Evolutionary conservation across 1,140 invertebrate genomes (phyloP), one percentile per base, ranked within the genome.

Genomic region (Latrodectus geometricus): DNA sequence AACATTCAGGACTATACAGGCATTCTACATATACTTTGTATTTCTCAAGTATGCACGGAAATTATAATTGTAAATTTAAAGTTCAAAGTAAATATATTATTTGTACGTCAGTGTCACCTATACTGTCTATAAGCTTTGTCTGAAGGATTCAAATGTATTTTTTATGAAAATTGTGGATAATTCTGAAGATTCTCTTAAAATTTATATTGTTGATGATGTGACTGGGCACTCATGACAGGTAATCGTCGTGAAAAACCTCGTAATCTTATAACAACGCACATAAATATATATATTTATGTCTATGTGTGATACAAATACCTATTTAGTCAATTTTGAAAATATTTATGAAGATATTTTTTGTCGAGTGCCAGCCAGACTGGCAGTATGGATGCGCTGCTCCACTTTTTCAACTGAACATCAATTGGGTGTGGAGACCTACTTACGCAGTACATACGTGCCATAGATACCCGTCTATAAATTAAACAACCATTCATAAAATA

Each of bases 161-260:
- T n/a, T 21, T 15, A 81, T 81, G 12, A 20, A 70, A 12, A n/a
- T n/a, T n/a, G n/a, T n/a, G n/a, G n/a, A n/a, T n/a, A 4, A 17
- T 72, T 12, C 49, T 15, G 49, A 56, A 66, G 49, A 49, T 70
- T 17, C 50, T n/a, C 70, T 81, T 70, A 68, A 81, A 81, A 70
- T 81, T 15, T 65, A 70, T 35, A 72, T 81, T 81, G 79, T 48
- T 7, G 50, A 48, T 54, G 79, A 81, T 72, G 14, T 80, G 0
- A 49, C 79, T 70, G 79, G 79, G 21, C 70, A 69, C 50, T 81
- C 2, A 54, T 81, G 66, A 72, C 79, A 8, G 49, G 79, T 12
- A n/a, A n/a, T 35, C 68, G 48, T 56, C 12, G n/a, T 17, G 9
- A 52, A 54, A 11, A 70, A 66, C n/a, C 66, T 52, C 54, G 35